Percentiles rank a stretch among this genome's conserved stretches.
These are phyloP conservation scores for Apolygus lucorum DNA, from an alignment of 1,140 invertebrate genomes.

Conservation along the genomic window DNA sequence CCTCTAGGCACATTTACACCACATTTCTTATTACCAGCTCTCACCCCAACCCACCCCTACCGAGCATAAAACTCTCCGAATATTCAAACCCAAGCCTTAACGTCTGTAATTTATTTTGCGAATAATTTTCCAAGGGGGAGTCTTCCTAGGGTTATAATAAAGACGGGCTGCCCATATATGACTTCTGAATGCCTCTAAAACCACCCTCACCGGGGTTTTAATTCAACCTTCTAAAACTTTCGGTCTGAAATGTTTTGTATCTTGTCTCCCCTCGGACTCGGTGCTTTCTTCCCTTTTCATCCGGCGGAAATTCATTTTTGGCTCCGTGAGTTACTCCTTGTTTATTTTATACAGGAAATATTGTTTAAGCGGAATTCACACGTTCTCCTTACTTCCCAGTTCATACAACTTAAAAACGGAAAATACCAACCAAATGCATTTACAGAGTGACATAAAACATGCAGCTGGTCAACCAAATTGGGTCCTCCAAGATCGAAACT, in stretches of 20 bases:
- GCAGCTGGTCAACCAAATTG: too few relatives aligned
- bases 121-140: conserved; percentile 22
- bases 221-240: neutral
- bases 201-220: neutral
- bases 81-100: conserved; percentile 26
- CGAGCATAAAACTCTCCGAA: conserved; percentile 25
- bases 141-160: neutral
- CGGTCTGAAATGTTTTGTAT: conserved; percentile 5
- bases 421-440: too few relatives aligned
- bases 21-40: conserved; percentile 26
- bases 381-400: too few relatives aligned
- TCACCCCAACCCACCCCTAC: neutral
- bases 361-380: too few relatives aligned
- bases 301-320: conserved; percentile 4
- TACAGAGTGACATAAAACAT: too few relatives aligned
- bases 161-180: conserved; percentile 10
- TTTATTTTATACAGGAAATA: neutral
- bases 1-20: conserved; percentile 26
- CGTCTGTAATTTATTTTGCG: conserved; percentile 26
- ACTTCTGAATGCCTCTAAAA: neutral
- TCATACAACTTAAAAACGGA: too few relatives aligned
- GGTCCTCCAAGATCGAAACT: too few relatives aligned
- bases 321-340: neutral
- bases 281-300: conserved; percentile 4
- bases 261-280: neutral